Evolutionary conservation across 2,797 vertebrate species (phyloP).

Genomic region (Anabacerthia variegaticeps): DNA sequence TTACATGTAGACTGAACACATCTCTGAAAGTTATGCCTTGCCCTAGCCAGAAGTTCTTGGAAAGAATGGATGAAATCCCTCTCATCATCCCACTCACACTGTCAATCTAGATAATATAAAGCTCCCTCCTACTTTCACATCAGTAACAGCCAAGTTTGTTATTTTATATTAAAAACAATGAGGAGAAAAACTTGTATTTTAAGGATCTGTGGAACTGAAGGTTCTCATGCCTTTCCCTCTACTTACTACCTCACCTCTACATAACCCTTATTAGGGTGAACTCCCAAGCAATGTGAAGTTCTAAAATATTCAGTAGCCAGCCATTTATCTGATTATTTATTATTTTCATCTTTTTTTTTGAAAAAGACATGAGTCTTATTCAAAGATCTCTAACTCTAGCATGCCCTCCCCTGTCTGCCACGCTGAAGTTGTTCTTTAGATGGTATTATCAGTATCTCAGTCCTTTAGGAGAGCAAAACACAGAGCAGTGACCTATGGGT

Average conservation of each 20-base stretch:
- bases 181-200: background rate
- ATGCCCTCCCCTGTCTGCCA: background rate
- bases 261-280: background rate
- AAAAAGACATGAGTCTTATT: background rate
- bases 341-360: background rate
- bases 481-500: background rate
- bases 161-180: background rate
- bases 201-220: background rate
- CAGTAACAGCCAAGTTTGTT: background rate
- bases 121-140: background rate
- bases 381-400: background rate
- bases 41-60: background rate
- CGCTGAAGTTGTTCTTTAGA: background rate
- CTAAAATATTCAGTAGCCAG: background rate
- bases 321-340: background rate
- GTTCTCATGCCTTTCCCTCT: background rate
- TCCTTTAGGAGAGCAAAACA: background rate
- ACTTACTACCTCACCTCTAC: background rate
- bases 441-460: background rate
- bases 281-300: background rate
- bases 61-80: background rate
- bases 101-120: background rate
- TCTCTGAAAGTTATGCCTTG: background rate
- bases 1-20: background rate
- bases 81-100: background rate